Evolutionary conservation across 2,888 invertebrate species (phyloP).

Genomic region (Arrhopalites spinosus): DNA sequence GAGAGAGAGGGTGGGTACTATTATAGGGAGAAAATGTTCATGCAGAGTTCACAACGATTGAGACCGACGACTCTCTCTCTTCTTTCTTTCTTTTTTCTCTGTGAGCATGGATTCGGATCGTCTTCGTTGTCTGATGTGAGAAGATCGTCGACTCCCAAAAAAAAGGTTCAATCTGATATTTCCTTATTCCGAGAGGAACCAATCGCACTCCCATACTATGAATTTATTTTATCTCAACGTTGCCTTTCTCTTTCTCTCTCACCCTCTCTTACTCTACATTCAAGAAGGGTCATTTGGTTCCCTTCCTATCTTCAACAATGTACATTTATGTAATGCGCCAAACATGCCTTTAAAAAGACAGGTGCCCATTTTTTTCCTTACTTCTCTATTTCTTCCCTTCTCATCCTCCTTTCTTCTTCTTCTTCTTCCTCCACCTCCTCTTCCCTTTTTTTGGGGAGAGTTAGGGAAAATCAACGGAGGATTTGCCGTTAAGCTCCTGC

Average conservation of each 20-base stretch:
- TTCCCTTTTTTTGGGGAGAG: not conserved
- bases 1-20: not conserved
- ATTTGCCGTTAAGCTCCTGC: not conserved
- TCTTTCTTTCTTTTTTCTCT: not conserved
- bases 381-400: not conserved
- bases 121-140: not conserved
- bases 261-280: slow-evolving; percentile 6
- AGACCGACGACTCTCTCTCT: not conserved
- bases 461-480: not conserved
- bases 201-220: slow-evolving; percentile 41
- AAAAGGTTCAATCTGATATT: slow-evolving; percentile 32
- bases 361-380: not conserved
- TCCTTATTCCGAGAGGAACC: slow-evolving; percentile 37
- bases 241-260: slow-evolving; percentile 27
- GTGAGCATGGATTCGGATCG: not conserved
- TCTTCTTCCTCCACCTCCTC: not conserved
- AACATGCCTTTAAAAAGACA: slow-evolving; percentile 1
- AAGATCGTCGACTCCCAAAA: slow-evolving; percentile 14
- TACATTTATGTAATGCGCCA: not conserved
- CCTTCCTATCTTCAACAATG: not conserved
- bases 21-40: not conserved
- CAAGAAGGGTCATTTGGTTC: too few relatives aligned
- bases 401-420: not conserved
- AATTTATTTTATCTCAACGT: slow-evolving; percentile 4
- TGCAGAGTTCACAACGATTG: not conserved